phyloP scores from a whole-genome alignment of 2,113 vertebrate genomes.

The Scartelaos histophorus region DNA sequence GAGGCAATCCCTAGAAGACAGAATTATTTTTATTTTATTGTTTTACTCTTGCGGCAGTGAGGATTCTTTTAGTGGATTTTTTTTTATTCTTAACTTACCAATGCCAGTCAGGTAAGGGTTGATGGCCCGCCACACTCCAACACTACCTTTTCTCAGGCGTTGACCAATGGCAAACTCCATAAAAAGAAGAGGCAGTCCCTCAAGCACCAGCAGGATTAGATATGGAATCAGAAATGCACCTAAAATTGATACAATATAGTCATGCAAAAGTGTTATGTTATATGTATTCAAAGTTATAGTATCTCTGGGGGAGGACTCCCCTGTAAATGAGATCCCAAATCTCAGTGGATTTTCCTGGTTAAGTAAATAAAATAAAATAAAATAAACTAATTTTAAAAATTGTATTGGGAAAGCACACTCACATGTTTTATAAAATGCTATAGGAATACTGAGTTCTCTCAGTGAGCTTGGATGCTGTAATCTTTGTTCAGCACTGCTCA shows the following conservation, averaged over 20 bases:
- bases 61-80: not conserved
- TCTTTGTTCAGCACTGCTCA: no score
- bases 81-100: conserved; percentile 70
- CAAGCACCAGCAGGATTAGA: conserved; percentile 87
- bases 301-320: no score
- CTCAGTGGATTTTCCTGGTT: no score
- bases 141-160: conserved; percentile 85
- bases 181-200: conserved; percentile 86
- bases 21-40: not conserved
- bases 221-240: conserved; percentile 96
- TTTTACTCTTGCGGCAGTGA: not conserved
- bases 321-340: no score
- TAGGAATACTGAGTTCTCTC: no score
- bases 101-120: conserved; percentile 86
- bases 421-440: no score
- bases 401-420: no score
- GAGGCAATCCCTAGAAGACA: conserved; percentile 82
- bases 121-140: conserved; percentile 87
- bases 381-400: no score
- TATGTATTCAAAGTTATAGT: no score
- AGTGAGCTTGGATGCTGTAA: no score
- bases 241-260: conserved; percentile 41
- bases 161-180: conserved; percentile 94
- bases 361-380: no score
- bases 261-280: no score